Evolutionary conservation across 2,888 invertebrate genomes (phyloP).

Genomic region (Kryphioiulus occultus): DNA sequence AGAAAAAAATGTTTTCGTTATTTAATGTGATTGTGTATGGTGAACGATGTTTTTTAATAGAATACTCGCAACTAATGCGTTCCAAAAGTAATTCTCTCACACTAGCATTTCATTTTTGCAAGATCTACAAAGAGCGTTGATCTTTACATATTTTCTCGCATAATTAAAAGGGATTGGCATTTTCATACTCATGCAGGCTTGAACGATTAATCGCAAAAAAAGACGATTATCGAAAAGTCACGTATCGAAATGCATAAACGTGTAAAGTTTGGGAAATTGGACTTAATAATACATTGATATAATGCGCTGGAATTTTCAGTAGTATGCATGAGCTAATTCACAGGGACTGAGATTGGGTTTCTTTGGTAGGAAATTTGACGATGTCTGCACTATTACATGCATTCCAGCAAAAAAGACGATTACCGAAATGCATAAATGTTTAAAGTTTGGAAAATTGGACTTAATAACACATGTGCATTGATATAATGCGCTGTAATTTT

Average conservation of each 20-base stretch:
- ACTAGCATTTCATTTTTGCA: background rate
- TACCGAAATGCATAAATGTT: background rate
- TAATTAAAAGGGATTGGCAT: background rate
- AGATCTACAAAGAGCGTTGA: background rate
- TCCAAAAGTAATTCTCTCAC: background rate
- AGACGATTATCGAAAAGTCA: background rate
- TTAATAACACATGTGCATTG: too few relatives aligned
- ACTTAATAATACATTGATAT: too few relatives aligned
- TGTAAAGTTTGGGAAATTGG: too few relatives aligned
- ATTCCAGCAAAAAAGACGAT: background rate
- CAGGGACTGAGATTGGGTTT: too few relatives aligned
- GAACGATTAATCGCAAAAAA: background rate
- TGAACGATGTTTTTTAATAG: background rate
- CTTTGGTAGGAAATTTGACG: too few relatives aligned
- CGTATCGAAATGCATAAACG: too few relatives aligned
- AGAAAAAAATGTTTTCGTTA: background rate
- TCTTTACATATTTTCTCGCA: background rate
- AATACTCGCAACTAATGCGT: background rate
- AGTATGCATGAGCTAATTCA: background rate
- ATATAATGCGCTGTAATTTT: background rate
- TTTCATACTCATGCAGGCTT: background rate
- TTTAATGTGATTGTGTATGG: background rate
- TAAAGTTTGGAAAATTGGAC: too few relatives aligned
- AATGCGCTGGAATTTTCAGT: background rate
- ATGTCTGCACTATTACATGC: too few relatives aligned